Evolutionary conservation across 2,113 vertebrate species (phyloP).

Genomic region (Alouatta palliata): DNA sequence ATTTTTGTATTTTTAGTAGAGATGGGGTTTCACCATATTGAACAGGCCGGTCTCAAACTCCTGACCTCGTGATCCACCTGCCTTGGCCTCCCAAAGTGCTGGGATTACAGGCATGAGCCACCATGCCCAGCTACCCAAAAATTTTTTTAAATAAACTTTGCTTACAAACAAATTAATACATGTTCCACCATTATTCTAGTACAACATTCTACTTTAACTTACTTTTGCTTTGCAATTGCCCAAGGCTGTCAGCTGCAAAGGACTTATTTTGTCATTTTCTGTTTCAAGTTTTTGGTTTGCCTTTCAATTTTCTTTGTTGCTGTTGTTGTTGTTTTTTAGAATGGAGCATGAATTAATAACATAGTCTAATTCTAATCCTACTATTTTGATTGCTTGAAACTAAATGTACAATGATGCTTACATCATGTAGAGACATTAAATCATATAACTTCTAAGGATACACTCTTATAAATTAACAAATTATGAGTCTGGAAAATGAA

Average conservation of each 20-base stretch:
- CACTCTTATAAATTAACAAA: neutral
- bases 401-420: neutral
- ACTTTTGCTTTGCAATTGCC: neutral
- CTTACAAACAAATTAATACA: neutral
- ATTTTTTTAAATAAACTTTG: neutral
- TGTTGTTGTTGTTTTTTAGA: neutral
- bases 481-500: neutral
- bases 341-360: neutral
- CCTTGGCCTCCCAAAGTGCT: too few species aligned
- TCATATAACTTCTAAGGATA: neutral
- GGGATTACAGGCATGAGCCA: too few species aligned
- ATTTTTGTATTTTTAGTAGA: too few species aligned
- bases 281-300: neutral
- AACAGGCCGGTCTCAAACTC: too few species aligned
- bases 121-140: too few species aligned
- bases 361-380: neutral
- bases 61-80: too few species aligned
- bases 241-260: neutral
- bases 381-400: neutral
- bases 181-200: fast-evolving
- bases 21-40: too few species aligned
- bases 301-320: neutral
- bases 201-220: neutral
- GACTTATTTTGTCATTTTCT: neutral
- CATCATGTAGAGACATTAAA: neutral